Percentiles rank a stretch among this genome's conserved stretches.
phyloP scores from a whole-genome alignment of 2,888 invertebrate species.

The Pseudococcus longispinus region DNA sequence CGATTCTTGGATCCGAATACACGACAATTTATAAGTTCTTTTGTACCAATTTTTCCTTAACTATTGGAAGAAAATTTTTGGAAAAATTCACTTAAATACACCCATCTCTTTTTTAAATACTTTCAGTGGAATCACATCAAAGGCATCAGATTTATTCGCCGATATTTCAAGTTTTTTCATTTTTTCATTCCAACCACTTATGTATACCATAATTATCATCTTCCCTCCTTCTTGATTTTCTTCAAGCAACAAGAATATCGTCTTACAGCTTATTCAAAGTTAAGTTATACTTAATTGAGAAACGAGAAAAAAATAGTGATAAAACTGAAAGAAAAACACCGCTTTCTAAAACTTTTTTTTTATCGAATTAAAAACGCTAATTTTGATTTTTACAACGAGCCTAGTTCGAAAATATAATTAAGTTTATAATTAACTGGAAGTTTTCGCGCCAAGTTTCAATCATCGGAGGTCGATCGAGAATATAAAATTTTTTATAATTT shows the following conservation, averaged over 20 bases:
- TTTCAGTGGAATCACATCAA: no score
- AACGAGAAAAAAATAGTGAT: not conserved
- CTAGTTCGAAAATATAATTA: slow-evolving; percentile 21
- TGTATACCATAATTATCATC: no score
- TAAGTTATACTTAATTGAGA: not conserved
- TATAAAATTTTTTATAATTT: not conserved
- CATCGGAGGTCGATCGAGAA: not conserved
- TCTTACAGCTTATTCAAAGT: not conserved
- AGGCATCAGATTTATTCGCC: no score
- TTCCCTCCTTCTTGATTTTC: not conserved
- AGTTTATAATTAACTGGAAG: slow-evolving; percentile 19
- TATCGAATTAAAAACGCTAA: slow-evolving; percentile 8
- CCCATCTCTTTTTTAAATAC: no score
- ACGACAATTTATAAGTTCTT: no score
- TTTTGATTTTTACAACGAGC: slow-evolving; percentile 21
- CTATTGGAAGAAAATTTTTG: no score
- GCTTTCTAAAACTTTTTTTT: not conserved
- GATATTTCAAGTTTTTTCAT: no score
- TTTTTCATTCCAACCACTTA: no score
- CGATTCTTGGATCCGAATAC: no score
- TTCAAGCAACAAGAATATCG: not conserved
- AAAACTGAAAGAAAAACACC: not conserved
- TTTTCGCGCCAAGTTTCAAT: not conserved
- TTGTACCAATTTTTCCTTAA: no score
- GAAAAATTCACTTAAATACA: no score